phyloP scores from a whole-genome alignment of 2,113 vertebrate species.

The Paratilapia polleni region DNA sequence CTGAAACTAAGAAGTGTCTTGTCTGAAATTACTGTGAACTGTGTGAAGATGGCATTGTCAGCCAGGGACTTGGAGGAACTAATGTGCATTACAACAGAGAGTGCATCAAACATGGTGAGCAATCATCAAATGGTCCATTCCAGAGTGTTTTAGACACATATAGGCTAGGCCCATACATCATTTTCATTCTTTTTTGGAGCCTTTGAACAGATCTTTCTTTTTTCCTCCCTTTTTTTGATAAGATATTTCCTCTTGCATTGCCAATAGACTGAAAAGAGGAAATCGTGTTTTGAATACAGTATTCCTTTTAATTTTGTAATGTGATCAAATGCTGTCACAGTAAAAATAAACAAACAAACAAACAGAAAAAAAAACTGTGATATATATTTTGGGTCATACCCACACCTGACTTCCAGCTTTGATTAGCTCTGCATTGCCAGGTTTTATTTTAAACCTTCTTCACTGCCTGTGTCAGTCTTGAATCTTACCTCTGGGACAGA shows the following conservation, averaged over 20 bases:
- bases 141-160: no score
- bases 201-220: no score
- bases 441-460: neutral
- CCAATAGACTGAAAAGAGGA: no score
- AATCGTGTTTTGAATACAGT: no score
- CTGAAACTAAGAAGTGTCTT: neutral
- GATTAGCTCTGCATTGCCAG: neutral
- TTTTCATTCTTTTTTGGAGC: no score
- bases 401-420: no score
- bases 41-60: neutral
- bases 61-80: neutral
- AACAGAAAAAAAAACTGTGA: neutral
- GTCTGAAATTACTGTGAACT: neutral
- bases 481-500: slow-evolving; percentile 17
- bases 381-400: no score
- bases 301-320: neutral
- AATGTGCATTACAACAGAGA: neutral
- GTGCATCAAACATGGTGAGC: neutral
- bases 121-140: no score
- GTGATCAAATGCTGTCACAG: neutral
- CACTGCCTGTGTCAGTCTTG: neutral
- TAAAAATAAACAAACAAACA: no score
- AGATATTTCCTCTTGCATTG: no score
- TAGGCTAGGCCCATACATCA: no score
- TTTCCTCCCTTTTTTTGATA: no score